Evolutionary conservation across 2,113 vertebrate genomes (phyloP).

Genomic region (Micromys minutus): DNA sequence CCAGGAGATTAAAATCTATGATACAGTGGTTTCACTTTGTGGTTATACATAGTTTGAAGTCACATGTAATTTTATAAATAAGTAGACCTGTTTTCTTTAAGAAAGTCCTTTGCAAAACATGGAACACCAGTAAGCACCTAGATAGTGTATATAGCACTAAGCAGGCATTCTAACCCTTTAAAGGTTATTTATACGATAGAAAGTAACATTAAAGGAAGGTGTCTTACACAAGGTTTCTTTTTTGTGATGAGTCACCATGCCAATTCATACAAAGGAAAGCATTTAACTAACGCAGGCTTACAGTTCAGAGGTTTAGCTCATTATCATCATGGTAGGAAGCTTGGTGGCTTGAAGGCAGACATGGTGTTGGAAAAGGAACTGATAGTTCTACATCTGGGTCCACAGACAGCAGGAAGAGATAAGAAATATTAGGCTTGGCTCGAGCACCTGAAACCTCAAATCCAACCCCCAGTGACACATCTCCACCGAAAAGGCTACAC

Average conservation of each 20-base stretch:
- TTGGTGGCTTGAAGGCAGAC: background rate
- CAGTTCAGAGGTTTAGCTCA: background rate
- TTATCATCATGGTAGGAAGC: background rate
- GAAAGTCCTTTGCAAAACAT: background rate
- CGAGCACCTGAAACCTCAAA: background rate
- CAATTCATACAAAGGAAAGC: background rate
- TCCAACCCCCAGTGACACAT: background rate
- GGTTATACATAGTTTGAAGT: background rate
- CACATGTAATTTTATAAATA: background rate
- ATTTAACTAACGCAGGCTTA: background rate
- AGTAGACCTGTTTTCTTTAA: background rate
- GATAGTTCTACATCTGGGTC: background rate
- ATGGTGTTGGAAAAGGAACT: background rate
- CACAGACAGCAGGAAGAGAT: background rate
- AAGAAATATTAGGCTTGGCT: background rate
- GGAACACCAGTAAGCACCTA: background rate
- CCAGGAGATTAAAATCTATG: background rate
- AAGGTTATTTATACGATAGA: background rate
- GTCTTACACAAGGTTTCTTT: background rate
- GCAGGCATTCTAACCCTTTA: background rate
- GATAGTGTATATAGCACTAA: background rate
- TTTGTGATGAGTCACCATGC: background rate
- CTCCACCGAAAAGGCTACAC: background rate
- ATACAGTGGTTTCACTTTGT: too few species aligned
- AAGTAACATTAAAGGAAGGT: constrained; percentile 40